These are phyloP conservation scores for Trichogramma pretiosum DNA, from an alignment of 1,140 invertebrate genomes.

Conservation along the genomic window DNA sequence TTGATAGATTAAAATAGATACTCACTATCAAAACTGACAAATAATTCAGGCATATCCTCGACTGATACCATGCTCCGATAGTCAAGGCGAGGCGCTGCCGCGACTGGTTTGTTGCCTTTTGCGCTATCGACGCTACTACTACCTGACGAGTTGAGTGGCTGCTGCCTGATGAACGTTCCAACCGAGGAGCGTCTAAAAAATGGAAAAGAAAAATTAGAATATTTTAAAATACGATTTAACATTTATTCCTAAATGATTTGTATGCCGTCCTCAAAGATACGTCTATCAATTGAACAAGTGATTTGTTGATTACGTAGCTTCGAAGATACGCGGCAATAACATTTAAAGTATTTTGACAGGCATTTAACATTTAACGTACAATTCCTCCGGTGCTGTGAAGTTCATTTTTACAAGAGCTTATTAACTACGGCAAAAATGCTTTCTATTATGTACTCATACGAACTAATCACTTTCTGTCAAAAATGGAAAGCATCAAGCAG, in stretches of 20 bases:
- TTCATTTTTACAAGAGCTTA: background rate
- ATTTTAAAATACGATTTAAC: conserved; percentile 1
- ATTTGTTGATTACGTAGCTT: conserved; percentile 7
- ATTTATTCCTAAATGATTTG: background rate
- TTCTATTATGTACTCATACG: background rate
- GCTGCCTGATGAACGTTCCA: conserved; percentile 64
- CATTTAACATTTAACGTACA: conserved; percentile 9
- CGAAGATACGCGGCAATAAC: background rate
- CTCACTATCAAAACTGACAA: conserved; percentile 91
- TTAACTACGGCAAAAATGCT: conserved; percentile 8
- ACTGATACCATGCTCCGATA: conserved; percentile 87
- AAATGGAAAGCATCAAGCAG: too few species aligned
- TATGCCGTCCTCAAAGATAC: conserved; percentile 1
- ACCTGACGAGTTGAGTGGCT: conserved; percentile 40
- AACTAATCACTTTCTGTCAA: too few species aligned
- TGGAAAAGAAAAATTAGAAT: background rate
- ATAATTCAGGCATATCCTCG: conserved; percentile 89
- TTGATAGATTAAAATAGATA: too few species aligned
- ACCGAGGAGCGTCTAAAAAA: conserved; percentile 65
- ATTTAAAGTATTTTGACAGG: too few species aligned
- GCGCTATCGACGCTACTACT: conserved; percentile 49
- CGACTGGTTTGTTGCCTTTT: conserved; percentile 48
- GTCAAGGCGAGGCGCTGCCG: conserved; percentile 64
- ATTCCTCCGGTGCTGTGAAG: background rate
- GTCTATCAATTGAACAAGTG: background rate